Evolutionary conservation across 2,113 vertebrate species (phyloP).

Genomic region (Spea bombifrons): DNA sequence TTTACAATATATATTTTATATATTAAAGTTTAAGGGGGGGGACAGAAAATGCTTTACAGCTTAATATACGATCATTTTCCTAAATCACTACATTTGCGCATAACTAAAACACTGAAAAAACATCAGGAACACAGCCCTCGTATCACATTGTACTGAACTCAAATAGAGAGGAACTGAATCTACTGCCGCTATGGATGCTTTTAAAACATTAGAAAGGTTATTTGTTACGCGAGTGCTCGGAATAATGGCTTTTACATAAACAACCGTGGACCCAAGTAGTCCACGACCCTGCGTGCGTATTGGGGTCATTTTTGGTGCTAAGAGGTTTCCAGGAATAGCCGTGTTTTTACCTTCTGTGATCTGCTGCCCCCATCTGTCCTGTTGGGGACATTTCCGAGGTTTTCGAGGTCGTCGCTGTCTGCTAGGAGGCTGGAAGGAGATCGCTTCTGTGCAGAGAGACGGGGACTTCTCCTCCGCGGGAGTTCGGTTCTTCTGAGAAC

Average conservation of each 20-base stretch:
- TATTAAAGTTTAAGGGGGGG: no score
- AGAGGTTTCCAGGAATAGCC: not conserved
- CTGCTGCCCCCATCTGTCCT: constrained; percentile 72
- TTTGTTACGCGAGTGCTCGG: not conserved
- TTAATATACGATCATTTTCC: no score
- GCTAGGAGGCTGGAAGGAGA: not conserved
- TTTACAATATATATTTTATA: no score
- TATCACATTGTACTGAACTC: no score
- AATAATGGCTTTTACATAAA: not conserved
- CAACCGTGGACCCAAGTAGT: not conserved
- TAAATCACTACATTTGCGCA: no score
- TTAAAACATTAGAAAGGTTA: no score
- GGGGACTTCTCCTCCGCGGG: constrained; percentile 67
- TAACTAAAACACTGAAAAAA: no score
- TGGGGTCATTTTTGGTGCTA: not conserved
- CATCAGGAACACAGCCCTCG: no score
- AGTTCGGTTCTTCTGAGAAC: constrained; percentile 69
- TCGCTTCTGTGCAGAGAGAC: constrained; percentile 57
- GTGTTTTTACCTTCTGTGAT: constrained; percentile 63
- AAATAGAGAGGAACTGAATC: no score
- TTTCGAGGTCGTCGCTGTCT: constrained; percentile 50
- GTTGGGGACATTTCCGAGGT: constrained; percentile 46
- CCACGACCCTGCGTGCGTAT: not conserved
- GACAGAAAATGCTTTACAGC: no score
- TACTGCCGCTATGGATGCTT: no score